phyloP scores from a whole-genome alignment of 23 tunicate genomes.

The Aplidium turbinatum region DNA sequence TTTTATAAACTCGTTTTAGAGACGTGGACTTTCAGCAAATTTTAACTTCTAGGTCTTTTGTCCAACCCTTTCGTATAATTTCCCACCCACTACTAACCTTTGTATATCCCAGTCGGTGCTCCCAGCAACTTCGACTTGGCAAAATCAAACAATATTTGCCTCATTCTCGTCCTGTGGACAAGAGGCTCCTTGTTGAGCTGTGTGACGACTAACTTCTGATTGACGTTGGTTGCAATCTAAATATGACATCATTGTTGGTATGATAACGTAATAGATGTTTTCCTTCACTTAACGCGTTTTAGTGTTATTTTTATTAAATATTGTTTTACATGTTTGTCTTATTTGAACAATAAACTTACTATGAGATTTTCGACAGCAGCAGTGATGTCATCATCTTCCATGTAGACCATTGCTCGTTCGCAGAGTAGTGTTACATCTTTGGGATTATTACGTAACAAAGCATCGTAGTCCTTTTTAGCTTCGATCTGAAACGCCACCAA shows the following conservation, averaged over 20 bases:
- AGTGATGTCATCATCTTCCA: conserved; percentile 62
- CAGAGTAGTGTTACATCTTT: conserved; percentile 60
- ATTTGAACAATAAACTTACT: conserved; percentile 41
- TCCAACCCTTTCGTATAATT: no score
- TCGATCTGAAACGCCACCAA: conserved; percentile 36
- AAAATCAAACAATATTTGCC: conserved; percentile 71
- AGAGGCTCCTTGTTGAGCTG: conserved; percentile 61
- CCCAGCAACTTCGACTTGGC: conserved; percentile 60
- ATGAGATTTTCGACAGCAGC: conserved; percentile 53
- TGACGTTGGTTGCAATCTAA: conserved; percentile 61
- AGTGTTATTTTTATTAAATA: no score
- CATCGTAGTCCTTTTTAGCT: conserved; percentile 76
- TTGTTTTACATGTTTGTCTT: no score
- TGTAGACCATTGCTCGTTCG: conserved; percentile 65
- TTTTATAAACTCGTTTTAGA: no score
- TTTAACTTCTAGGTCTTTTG: no score
- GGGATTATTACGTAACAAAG: conserved; percentile 57
- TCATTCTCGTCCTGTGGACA: conserved; percentile 53
- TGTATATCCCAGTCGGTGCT: no score
- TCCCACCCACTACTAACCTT: no score
- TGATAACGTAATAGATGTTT: not conserved
- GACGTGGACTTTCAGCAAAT: no score
- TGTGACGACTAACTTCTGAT: conserved; percentile 41
- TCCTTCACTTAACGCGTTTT: no score
- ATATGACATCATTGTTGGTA: not conserved